Conservation (phyloP, 1,140 invertebrate genomes). For the Panagrolaimus sp. region DNA sequence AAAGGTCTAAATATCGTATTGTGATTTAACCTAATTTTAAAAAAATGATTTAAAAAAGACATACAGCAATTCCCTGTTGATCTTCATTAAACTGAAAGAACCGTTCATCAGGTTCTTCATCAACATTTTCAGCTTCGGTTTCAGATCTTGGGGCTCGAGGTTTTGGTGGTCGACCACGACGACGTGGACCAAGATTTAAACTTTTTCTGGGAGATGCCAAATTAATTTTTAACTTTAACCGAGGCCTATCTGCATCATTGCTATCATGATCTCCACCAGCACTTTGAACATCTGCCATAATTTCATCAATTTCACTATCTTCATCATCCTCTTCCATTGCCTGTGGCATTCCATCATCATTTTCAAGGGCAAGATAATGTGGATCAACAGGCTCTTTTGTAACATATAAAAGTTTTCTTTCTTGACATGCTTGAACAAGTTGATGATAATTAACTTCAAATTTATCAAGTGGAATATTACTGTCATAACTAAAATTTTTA, state of each 20-base stretch:
- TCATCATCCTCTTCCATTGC: constrained; percentile 22
- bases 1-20: constrained; percentile 30
- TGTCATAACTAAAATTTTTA: constrained; percentile 12
- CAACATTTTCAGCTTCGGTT: constrained; percentile 26
- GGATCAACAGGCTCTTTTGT: neutral
- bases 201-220: constrained; percentile 9
- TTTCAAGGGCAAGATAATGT: neutral
- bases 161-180: constrained; percentile 48
- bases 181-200: constrained; percentile 13
- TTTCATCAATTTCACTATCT: constrained; percentile 3
- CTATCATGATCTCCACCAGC: neutral
- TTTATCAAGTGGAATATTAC: neutral
- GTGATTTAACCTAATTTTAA: constrained; percentile 1
- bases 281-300: neutral
- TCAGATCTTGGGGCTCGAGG: constrained; percentile 24
- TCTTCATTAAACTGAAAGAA: constrained; percentile 37
- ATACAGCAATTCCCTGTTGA: constrained; percentile 18
- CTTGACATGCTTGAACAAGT: constrained; percentile 1
- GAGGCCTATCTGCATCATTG: constrained; percentile 20
- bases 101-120: constrained; percentile 32
- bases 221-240: constrained; percentile 36
- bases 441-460: neutral
- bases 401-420: constrained; percentile 1
- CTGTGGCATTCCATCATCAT: constrained; percentile 12
- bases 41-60: constrained; percentile 7